Conservation (phyloP, 2,113 vertebrate genomes). For the Lepus europaeus region DNA sequence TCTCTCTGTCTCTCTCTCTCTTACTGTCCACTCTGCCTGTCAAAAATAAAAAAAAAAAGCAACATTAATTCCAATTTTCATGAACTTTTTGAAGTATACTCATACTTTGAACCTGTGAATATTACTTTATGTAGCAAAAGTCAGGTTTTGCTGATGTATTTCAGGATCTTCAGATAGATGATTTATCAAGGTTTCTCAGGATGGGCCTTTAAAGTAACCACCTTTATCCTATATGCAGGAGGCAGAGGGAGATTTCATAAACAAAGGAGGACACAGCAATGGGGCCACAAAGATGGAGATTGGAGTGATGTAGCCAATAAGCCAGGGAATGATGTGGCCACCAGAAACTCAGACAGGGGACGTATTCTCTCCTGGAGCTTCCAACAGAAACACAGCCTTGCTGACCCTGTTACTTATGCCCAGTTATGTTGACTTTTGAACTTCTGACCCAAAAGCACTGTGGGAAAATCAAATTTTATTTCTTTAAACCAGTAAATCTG, state of each 20-base stretch:
- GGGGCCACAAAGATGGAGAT: background rate
- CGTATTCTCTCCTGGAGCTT: background rate
- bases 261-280: background rate
- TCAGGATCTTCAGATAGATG: background rate
- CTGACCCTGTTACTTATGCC: background rate
- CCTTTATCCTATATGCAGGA: background rate
- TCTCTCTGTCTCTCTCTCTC: too few species aligned
- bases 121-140: background rate
- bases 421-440: background rate
- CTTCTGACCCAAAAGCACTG: background rate
- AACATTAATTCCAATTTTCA: too few species aligned
- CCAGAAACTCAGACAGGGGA: background rate
- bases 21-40: too few species aligned
- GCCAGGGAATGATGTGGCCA: background rate
- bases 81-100: too few species aligned
- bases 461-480: background rate
- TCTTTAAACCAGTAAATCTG: background rate
- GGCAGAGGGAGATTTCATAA: background rate
- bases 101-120: background rate
- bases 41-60: too few species aligned
- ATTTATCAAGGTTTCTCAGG: background rate
- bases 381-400: too few species aligned
- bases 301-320: background rate
- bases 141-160: background rate
- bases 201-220: background rate